A percentile compares a stretch with the other conserved stretches of the same genome.
phyloP scores from a whole-genome alignment of 2,113 vertebrate genomes.

The Brienomyrus brachyistius region DNA sequence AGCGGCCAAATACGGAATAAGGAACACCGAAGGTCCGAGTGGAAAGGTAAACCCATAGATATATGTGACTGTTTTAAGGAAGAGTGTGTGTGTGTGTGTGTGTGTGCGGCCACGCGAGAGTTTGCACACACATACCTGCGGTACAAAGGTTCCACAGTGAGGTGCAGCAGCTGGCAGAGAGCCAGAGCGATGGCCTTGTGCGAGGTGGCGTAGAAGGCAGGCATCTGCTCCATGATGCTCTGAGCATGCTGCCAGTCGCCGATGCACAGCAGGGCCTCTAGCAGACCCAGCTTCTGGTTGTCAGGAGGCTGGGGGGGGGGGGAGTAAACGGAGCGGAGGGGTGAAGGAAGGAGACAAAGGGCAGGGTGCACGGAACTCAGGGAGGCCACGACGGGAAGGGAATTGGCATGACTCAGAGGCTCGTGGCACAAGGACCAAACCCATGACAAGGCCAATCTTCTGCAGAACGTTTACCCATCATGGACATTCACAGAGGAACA shows the following conservation, averaged over 20 bases:
- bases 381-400: not conserved
- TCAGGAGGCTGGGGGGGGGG: constrained; percentile 72
- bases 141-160: constrained; percentile 90
- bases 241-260: constrained; percentile 96
- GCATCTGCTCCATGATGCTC: constrained; percentile 97
- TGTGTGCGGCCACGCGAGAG: not conserved
- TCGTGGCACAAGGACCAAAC: not conserved
- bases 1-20: not conserved
- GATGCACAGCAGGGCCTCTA: constrained; percentile 89
- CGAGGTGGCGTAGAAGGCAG: constrained; percentile 85
- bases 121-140: constrained; percentile 65
- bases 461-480: not conserved
- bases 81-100: constrained; percentile 1
- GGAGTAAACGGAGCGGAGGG: not conserved
- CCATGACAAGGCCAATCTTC: not conserved
- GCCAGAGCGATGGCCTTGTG: constrained; percentile 89
- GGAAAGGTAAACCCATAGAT: not conserved
- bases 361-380: not conserved
- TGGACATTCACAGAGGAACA: not conserved
- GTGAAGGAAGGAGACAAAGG: not conserved
- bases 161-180: constrained; percentile 89
- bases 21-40: not conserved
- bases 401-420: not conserved
- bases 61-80: not conserved
- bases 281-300: constrained; percentile 92